Percentiles rank a stretch among this genome's conserved stretches.
Evolutionary conservation across 2,888 invertebrate species (phyloP).

Genomic region (Netelia virgata): DNA sequence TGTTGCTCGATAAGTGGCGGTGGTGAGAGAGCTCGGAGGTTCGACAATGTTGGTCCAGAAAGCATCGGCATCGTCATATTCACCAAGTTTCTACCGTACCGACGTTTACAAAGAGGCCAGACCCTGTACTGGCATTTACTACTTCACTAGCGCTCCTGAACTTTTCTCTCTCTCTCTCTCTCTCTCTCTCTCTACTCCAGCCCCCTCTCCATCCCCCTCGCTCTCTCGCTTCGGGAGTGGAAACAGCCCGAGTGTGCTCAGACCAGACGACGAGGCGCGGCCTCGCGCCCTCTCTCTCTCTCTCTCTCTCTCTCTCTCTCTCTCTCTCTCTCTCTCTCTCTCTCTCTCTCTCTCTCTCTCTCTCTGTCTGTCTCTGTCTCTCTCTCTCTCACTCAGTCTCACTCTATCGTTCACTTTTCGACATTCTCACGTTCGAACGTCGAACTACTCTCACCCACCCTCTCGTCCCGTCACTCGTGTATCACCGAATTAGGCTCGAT

Average conservation of each 20-base stretch:
- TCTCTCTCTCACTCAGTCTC: too few species aligned
- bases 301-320: constrained; percentile 24
- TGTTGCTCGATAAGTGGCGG: constrained; percentile 5
- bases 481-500: constrained; percentile 49
- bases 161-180: constrained; percentile 28
- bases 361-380: too few species aligned
- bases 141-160: constrained; percentile 2
- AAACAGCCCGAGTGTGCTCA: constrained; percentile 56
- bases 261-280: constrained; percentile 68
- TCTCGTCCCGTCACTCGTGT: background rate
- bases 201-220: constrained; percentile 18
- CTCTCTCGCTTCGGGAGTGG: constrained; percentile 31
- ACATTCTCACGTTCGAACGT: constrained; percentile 39
- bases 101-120: constrained; percentile 18
- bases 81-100: background rate
- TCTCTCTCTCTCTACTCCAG: constrained; percentile 5
- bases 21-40: constrained; percentile 18
- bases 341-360: constrained; percentile 33
- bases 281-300: constrained; percentile 48
- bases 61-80: background rate
- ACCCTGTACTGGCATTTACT: constrained; percentile 26
- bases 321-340: constrained; percentile 44
- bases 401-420: constrained; percentile 16
- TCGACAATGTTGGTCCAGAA: background rate
- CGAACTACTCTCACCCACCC: constrained; percentile 19